Evolutionary conservation across 2,888 invertebrate genomes (phyloP).

Genomic region (Nomada ferruginata): DNA sequence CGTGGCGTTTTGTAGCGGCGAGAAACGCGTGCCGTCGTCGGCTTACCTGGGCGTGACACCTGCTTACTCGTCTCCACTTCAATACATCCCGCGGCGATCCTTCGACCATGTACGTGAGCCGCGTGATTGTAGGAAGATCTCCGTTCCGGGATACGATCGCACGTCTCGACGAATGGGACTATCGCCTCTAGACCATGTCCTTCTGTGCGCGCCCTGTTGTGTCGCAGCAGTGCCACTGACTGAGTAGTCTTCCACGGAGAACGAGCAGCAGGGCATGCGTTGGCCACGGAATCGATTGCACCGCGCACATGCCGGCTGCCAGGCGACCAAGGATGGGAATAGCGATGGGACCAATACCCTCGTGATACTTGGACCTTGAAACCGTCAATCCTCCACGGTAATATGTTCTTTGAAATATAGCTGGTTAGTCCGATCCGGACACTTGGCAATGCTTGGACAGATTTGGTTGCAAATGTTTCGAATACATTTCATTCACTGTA

Average conservation of each 20-base stretch:
- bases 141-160: constrained; percentile 13
- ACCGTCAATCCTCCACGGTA: not conserved
- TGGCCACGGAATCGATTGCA: constrained; percentile 81
- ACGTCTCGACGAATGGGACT: not conserved
- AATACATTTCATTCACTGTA: no score
- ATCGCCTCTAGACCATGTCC: constrained; percentile 46
- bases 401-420: no score
- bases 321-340: constrained; percentile 47
- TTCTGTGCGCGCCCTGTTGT: constrained; percentile 57
- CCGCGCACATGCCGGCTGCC: constrained; percentile 66
- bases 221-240: constrained; percentile 77
- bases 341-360: constrained; percentile 63
- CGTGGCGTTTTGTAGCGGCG: constrained; percentile 27
- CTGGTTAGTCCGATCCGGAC: no score
- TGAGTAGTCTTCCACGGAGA: constrained; percentile 60
- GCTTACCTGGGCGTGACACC: constrained; percentile 73
- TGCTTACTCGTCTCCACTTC: constrained; percentile 34
- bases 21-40: not conserved
- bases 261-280: constrained; percentile 75
- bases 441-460: not conserved
- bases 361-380: constrained; percentile 40
- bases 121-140: not conserved
- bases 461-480: not conserved
- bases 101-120: not conserved
- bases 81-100: constrained; percentile 47